Evolutionary conservation across 2,113 vertebrate species (phyloP), one percentile per base, ranked within the genome.

Genomic region (Lagopus muta): DNA sequence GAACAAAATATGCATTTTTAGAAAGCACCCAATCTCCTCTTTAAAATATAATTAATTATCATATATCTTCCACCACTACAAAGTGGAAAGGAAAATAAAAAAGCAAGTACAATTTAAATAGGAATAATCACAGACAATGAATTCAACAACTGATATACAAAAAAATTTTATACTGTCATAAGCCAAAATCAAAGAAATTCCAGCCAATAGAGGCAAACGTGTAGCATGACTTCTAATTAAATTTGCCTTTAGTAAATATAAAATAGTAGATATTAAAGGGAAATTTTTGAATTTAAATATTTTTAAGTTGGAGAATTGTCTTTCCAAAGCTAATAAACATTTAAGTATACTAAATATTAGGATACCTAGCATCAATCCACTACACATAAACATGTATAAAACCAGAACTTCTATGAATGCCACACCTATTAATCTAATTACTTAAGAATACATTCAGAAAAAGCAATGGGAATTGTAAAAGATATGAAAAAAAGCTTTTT

Each of bases 301-400:
- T 57, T 90, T 88, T 32, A 78, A 45, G 77, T 18, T 48, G 2
- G 71, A 57, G 5, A 88, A 72, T 32, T 67, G 6, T 72, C 40
- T 61, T 34, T 55, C 48, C 5, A 58, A 16, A 57, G 42, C 7
- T 40, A 69, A 57, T 0, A 71, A 19, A 82, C 78, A 90, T 58
- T 6, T 66, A 65, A 77, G 6, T 6, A 60, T 65, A 81, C 69
- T 36, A 85, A 77, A 30, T 86, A 72, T n/a, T 75, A 80, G 50
- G 36, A 71, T 58, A 85, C 6, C 30, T 79, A 61, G 8, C 40
- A 11, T 70, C 64, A 94, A 65, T 8, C 10, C 34, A 55, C 19
- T 12, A 54, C 6, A 61, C 3, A 45, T 7, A 30, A 0, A 0
- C 11, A 58, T 10, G 30, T 22, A 19, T 30, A 85, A 65, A 11